These are phyloP conservation scores for Cotesia congregata DNA, from an alignment of 2,888 invertebrate genomes.

Conservation along the genomic window DNA sequence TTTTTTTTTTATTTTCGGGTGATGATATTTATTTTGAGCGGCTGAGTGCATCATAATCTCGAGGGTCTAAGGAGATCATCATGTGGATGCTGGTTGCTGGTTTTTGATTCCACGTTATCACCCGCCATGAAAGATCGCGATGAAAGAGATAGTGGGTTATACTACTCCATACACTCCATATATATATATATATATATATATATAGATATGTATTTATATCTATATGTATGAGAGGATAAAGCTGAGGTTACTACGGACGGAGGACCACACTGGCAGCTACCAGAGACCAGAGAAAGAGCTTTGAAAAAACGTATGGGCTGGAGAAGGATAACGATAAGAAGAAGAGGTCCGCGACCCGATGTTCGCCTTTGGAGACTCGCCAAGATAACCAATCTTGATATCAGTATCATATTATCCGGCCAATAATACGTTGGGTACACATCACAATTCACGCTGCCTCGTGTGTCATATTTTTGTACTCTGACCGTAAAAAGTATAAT, in stretches of 20 bases:
- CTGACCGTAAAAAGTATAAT: constrained; percentile 31
- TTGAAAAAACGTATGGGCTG: background rate
- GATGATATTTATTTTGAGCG: background rate
- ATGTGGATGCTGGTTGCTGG: constrained; percentile 35
- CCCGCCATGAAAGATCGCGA: constrained; percentile 41
- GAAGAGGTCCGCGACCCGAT: constrained; percentile 33
- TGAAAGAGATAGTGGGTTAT: constrained; percentile 17
- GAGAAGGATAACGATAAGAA: constrained; percentile 16
- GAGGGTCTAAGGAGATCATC: constrained; percentile 25
- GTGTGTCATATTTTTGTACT: constrained; percentile 35
- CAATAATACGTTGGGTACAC: constrained; percentile 48
- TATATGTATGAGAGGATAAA: background rate
- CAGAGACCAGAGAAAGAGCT: background rate
- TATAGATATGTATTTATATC: constrained; percentile 31
- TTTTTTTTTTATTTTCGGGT: background rate
- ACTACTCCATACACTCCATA: background rate
- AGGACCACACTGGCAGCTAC: background rate
- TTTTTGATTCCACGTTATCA: constrained; percentile 44
- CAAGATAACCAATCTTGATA: constrained; percentile 53
- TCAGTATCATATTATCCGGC: constrained; percentile 49
- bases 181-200: constrained; percentile 28
- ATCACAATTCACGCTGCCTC: constrained; percentile 41
- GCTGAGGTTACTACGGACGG: background rate
- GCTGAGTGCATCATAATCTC: constrained; percentile 13
- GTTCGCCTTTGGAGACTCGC: constrained; percentile 49